Evolutionary conservation across 1,140 invertebrate genomes (phyloP).

Genomic region (Globodera rostochiensis): DNA sequence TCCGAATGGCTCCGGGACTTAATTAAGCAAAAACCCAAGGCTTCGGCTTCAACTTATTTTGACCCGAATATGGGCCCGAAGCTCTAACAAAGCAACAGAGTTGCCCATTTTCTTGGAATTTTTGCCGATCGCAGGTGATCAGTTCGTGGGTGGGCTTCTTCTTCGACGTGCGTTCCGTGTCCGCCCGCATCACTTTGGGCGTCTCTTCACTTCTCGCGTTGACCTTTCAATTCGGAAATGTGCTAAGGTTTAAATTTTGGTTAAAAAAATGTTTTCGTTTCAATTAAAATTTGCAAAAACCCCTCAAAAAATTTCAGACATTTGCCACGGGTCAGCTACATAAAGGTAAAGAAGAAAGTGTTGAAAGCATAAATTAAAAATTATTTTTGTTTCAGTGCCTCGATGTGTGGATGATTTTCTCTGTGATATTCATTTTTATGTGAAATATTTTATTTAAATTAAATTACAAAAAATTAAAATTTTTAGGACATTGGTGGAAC

Average conservation of each 20-base stretch:
- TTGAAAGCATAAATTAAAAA: slow-evolving; percentile 37
- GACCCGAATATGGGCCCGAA: no score
- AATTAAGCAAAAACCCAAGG: no score
- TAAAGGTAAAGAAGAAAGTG: slow-evolving; percentile 47
- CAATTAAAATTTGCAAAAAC: neutral
- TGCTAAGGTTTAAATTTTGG: slow-evolving; percentile 25
- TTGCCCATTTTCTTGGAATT: no score
- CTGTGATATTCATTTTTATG: slow-evolving; percentile 57
- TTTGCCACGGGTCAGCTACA: slow-evolving; percentile 62
- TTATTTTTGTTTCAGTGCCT: slow-evolving; percentile 55
- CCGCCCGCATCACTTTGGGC: slow-evolving; percentile 63
- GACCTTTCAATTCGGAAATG: slow-evolving; percentile 65
- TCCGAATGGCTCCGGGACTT: no score
- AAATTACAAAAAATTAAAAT: slow-evolving; percentile 54
- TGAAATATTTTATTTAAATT: slow-evolving; percentile 8
- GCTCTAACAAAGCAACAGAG: no score
- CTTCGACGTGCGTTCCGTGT: slow-evolving; percentile 63
- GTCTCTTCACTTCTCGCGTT: slow-evolving; percentile 60
- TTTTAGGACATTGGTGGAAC: slow-evolving; percentile 61
- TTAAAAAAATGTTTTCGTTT: neutral
- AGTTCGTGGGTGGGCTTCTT: slow-evolving; percentile 64
- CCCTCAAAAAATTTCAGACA: slow-evolving; percentile 46
- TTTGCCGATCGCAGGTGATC: slow-evolving; percentile 42
- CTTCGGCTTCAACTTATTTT: no score
- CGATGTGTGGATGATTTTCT: slow-evolving; percentile 65